A percentile compares a stretch with the other conserved stretches of the same genome.
Evolutionary conservation across 2,113 vertebrate genomes (phyloP).

Genomic region (Telmatochromis brachygnathus): DNA sequence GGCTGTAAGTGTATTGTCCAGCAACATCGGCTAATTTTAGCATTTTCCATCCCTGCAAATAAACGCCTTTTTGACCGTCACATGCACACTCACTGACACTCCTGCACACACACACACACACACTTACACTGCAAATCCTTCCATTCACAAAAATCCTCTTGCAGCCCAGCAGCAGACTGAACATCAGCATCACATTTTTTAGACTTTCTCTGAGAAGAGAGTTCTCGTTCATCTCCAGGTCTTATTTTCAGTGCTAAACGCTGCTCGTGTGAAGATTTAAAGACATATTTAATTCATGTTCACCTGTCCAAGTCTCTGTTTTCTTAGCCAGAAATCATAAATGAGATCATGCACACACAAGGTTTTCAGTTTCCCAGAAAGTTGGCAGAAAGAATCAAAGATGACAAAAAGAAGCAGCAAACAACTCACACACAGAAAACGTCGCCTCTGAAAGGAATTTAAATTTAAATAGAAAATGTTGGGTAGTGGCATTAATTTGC

Average conservation of each 20-base stretch:
- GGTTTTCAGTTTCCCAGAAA: background rate
- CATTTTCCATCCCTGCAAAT: conserved; percentile 67
- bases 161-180: background rate
- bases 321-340: background rate
- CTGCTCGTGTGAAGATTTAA: background rate
- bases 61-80: conserved; percentile 44
- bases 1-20: conserved; percentile 51
- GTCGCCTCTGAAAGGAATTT: background rate
- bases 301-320: background rate
- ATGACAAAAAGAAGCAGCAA: background rate
- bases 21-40: conserved; percentile 70
- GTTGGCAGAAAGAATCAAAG: background rate
- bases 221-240: background rate
- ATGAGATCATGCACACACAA: background rate
- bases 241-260: background rate
- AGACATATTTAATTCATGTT: background rate
- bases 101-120: background rate
- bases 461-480: background rate
- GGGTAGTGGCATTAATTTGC: background rate
- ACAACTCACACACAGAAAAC: background rate
- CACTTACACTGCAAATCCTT: conserved; percentile 4
- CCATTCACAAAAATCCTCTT: conserved; percentile 8
- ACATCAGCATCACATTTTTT: background rate
- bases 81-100: background rate
- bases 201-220: background rate